A percentile compares a stretch with the other conserved stretches of the same genome.
phyloP scores from a whole-genome alignment of 2,113 vertebrate genomes.

The Aramus guarauna region DNA sequence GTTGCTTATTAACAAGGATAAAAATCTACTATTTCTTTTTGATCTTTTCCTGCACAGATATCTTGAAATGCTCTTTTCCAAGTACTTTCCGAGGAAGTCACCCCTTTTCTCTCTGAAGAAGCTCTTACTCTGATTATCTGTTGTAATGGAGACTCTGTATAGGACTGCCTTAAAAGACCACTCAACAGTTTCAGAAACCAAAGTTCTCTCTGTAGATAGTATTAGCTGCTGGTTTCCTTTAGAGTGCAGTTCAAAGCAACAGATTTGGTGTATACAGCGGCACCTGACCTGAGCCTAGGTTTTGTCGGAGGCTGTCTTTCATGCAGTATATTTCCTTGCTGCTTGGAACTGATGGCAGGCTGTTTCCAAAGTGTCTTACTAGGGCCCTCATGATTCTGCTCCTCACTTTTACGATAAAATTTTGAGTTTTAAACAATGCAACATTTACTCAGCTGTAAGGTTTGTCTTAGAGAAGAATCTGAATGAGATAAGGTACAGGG shows the following conservation, averaged over 20 bases:
- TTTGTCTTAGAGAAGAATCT: background rate
- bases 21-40: slow-evolving; percentile 7
- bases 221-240: background rate
- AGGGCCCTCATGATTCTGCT: background rate
- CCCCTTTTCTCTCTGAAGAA: background rate
- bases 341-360: background rate
- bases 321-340: background rate
- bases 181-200: background rate
- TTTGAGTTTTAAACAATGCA: background rate
- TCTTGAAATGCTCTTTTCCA: background rate
- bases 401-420: background rate
- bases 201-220: background rate
- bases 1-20: background rate
- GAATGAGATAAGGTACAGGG: background rate
- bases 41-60: background rate
- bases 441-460: background rate
- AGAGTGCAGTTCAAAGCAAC: background rate
- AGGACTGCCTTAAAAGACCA: background rate
- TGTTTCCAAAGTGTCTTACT: background rate
- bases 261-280: background rate
- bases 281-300: background rate
- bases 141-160: background rate
- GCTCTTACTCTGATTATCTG: slow-evolving; percentile 7
- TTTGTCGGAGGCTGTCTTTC: background rate
- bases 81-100: background rate